Conservation (phyloP, 2,113 vertebrate genomes). For the Fulica atra region DNA sequence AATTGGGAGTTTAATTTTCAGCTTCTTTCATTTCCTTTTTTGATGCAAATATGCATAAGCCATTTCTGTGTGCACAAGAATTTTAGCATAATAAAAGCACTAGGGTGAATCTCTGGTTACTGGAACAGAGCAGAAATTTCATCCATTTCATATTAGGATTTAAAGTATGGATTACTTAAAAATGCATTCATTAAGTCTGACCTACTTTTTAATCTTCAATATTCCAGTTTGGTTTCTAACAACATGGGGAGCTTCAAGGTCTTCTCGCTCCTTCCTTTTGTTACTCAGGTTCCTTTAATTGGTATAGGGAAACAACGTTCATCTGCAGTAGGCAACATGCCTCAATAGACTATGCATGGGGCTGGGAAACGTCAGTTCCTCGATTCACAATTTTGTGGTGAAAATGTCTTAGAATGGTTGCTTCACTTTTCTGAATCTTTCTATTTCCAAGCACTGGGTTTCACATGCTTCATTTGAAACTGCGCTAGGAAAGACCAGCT, state of each 20-base stretch:
- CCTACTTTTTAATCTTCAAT: slow-evolving; percentile 74
- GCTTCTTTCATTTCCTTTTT: slow-evolving; percentile 53
- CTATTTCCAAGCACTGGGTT: neutral
- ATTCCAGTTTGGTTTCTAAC: slow-evolving; percentile 54
- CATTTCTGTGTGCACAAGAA: slow-evolving; percentile 40
- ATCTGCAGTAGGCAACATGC: neutral
- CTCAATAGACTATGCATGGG: neutral
- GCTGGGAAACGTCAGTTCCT: neutral
- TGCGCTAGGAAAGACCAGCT: neutral
- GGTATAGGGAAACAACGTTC: neutral
- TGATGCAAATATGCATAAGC: slow-evolving; percentile 54
- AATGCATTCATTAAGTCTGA: slow-evolving; percentile 74
- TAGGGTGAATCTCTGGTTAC: slow-evolving; percentile 14
- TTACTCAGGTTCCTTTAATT: neutral
- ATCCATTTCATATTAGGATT: slow-evolving; percentile 35
- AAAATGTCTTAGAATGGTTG: neutral
- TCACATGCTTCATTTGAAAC: neutral
- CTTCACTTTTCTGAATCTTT: neutral
- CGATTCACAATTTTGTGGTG: neutral
- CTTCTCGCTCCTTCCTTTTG: neutral
- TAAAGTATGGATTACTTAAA: slow-evolving; percentile 64
- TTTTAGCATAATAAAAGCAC: slow-evolving; percentile 59
- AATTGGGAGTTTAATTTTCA: slow-evolving; percentile 53
- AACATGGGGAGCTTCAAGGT: slow-evolving; percentile 23
- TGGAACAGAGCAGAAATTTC: slow-evolving; percentile 31